Percentiles rank a stretch among this genome's conserved stretches.
These are phyloP conservation scores for Clivina fossor DNA, from an alignment of 2,888 invertebrate species.

Conservation along the genomic window DNA sequence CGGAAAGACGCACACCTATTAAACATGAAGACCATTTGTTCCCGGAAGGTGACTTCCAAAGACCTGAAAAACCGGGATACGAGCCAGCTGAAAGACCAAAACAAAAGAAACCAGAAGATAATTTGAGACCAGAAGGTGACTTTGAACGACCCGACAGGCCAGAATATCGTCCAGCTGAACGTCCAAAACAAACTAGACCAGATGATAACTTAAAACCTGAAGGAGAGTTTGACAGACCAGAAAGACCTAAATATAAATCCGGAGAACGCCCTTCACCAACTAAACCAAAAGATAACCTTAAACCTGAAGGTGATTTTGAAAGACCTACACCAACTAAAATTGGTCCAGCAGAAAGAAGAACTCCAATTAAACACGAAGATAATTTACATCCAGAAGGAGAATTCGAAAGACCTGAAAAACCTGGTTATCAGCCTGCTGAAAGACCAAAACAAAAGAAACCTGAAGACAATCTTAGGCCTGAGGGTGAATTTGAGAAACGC, in stretches of 20 bases:
- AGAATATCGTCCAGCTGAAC: slow-evolving; percentile 55
- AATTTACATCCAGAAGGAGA: slow-evolving; percentile 51
- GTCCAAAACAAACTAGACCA: slow-evolving; percentile 55
- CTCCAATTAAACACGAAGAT: slow-evolving; percentile 55
- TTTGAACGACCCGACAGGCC: slow-evolving; percentile 54
- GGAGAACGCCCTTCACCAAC: slow-evolving; percentile 53
- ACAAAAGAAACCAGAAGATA: slow-evolving; percentile 52
- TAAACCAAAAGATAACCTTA: slow-evolving; percentile 49
- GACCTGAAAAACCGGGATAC: slow-evolving; percentile 48
- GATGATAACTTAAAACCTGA: slow-evolving; percentile 59
- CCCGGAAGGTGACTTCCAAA: slow-evolving; percentile 60
- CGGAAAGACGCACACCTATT: slow-evolving; percentile 44
- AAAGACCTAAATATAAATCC: slow-evolving; percentile 53
- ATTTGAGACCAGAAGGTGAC: slow-evolving; percentile 59
- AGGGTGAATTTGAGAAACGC: slow-evolving; percentile 51
- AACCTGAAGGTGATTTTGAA: slow-evolving; percentile 57
- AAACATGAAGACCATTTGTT: slow-evolving; percentile 59
- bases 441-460: slow-evolving; percentile 51
- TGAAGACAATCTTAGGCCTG: slow-evolving; percentile 53
- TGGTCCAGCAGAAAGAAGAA: slow-evolving; percentile 62
- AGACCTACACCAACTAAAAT: slow-evolving; percentile 52
- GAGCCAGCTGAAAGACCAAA: slow-evolving; percentile 53
- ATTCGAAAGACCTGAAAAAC: slow-evolving; percentile 51
- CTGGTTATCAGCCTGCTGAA: slow-evolving; percentile 50
- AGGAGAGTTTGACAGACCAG: slow-evolving; percentile 58